Percentiles rank a stretch among this genome's conserved stretches.
phyloP scores from a whole-genome alignment of 2,888 invertebrate genomes.

The Pseudanteris insignis region DNA sequence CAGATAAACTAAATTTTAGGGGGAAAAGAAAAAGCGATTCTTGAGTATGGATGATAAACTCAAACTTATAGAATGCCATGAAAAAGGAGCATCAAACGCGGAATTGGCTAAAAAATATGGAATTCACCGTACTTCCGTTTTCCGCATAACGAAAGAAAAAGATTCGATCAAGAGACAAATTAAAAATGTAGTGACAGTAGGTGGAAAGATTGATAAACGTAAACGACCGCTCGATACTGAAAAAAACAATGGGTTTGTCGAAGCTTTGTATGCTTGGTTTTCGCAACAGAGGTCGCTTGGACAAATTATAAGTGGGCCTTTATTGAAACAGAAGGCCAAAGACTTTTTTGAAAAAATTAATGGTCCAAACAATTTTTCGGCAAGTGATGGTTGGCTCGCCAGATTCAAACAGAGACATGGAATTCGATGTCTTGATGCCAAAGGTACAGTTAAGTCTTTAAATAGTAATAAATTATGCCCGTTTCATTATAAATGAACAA shows the following conservation, averaged over 20 bases:
- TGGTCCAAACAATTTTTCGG: conserved; percentile 17
- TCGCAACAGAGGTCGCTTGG: not conserved
- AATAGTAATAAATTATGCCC: too few species aligned
- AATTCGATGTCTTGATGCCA: conserved; percentile 12
- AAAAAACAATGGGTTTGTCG: conserved; percentile 1
- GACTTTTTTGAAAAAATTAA: conserved; percentile 3
- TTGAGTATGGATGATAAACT: not conserved
- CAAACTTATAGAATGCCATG: not conserved
- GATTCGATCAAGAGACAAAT: not conserved
- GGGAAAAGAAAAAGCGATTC: not conserved
- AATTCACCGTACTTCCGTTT: not conserved
- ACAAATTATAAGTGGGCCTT: conserved; percentile 4
- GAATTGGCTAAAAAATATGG: not conserved
- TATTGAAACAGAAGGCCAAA: conserved; percentile 6
- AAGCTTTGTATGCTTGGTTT: conserved; percentile 15
- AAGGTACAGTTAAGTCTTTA: not conserved
- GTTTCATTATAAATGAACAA: too few species aligned
- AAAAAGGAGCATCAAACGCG: not conserved
- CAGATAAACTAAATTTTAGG: too few species aligned
- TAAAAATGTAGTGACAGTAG: not conserved
- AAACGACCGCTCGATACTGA: not conserved
- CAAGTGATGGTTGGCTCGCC: conserved; percentile 24
- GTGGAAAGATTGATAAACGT: conserved; percentile 1
- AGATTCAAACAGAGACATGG: conserved; percentile 26
- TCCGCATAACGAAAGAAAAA: not conserved